Evolutionary conservation across 2,113 vertebrate genomes (phyloP), one percentile per base, ranked within the genome.

Genomic region (Bungarus multicinctus): DNA sequence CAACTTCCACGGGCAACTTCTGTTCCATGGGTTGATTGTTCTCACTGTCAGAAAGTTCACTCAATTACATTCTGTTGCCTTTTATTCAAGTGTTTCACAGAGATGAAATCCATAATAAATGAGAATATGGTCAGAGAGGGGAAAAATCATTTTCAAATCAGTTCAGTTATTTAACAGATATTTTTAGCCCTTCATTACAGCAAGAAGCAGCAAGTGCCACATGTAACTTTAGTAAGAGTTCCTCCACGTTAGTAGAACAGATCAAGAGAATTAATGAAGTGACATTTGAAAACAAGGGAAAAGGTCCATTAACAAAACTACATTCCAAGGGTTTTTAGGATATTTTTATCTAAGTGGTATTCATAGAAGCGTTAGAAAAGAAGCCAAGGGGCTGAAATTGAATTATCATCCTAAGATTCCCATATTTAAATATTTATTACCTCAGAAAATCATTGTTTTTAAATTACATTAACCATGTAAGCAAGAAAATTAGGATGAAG

Each of bases 341-440:
- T 94, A 90, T 88, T 93, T 93, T 93, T 94, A 90, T 91, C 90
- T 91, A 81, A 54, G 34, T 58, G 85, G 54, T 92, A 60, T 94
- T 92, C 91, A 89, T 92, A 91, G 93, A 89, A 93, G 53, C 91
- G 47, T 85, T 91, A 90, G 91, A 93, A 91, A 89, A 85, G 58
- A 94, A 93, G 58, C 54, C 92, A 94, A 94, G 11, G 54, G 88
- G 81, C 53, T 88, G 91, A 91, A 93, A 87, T 91, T 55, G 90
- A 94, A 94, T 95, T 93, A 95, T 90, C 85, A 93, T 90, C 58
- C 45, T 89, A 92, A 91, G 60, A 86, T 93, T 95, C 94, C 91
- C 90, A 92, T 93, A 91, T 94, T 94, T 93, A 94, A 91, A 94
- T 94, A 93, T 92, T 93, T 88, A 86, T 47, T 85, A 74, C 85